Percentiles rank a stretch among this genome's conserved stretches.
Evolutionary conservation across 2,113 vertebrate genomes (phyloP).

Genomic region (Indri indri): DNA sequence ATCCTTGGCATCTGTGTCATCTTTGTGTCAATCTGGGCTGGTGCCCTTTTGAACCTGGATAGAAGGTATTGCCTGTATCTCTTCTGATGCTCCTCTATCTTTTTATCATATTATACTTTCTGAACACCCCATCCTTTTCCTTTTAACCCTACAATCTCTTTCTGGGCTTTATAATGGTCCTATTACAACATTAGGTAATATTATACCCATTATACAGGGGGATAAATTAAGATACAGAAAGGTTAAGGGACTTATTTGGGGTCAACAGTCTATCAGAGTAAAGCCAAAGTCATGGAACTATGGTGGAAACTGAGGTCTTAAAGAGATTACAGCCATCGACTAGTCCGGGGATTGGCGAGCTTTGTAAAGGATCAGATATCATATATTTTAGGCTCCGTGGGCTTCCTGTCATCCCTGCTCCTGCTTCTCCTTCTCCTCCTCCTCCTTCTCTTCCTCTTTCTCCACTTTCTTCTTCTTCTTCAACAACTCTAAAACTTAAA

Average conservation of each 20-base stretch:
- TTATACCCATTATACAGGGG: background rate
- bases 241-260: background rate
- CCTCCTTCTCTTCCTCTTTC: too few relatives aligned
- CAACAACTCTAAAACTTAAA: background rate
- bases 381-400: background rate
- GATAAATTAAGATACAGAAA: background rate
- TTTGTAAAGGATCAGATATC: accelerated
- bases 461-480: background rate
- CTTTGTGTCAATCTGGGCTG: background rate
- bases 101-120: background rate
- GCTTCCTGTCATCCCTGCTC: background rate
- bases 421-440: background rate
- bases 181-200: background rate
- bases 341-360: background rate
- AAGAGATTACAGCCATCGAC: accelerated
- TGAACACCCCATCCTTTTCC: accelerated
- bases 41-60: background rate
- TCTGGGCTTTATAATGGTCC: background rate
- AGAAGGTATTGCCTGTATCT: background rate
- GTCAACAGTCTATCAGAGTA: background rate
- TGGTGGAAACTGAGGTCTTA: background rate
- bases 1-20: background rate
- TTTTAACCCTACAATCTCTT: background rate
- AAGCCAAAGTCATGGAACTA: background rate
- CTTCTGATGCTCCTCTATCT: too few relatives aligned